Evolutionary conservation across 2,888 invertebrate genomes (phyloP).

Genomic region (Drosophila limbata): DNA sequence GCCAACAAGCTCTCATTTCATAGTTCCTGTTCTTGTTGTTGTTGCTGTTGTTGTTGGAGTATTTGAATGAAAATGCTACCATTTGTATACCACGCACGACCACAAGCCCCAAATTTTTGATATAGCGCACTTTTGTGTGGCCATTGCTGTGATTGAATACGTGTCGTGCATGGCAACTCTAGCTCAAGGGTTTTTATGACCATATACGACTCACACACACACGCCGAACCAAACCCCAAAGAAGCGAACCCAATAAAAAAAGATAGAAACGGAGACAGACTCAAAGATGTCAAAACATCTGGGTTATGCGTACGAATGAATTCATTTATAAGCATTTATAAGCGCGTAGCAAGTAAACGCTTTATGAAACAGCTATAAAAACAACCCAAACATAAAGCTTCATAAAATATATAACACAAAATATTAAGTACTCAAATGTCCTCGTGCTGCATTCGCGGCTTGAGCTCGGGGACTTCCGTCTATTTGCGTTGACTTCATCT

Average conservation of each 20-base stretch:
- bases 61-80: conserved; percentile 52
- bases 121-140: conserved; percentile 81
- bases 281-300: conserved; percentile 11
- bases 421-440: conserved; percentile 10
- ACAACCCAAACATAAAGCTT: conserved; percentile 19
- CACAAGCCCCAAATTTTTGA: conserved; percentile 66
- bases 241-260: conserved; percentile 7
- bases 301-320: conserved; percentile 50
- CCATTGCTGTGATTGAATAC: conserved; percentile 81
- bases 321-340: conserved; percentile 67
- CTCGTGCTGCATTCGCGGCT: conserved; percentile 19
- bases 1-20: conserved; percentile 30
- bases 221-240: not conserved
- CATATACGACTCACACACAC: conserved; percentile 12
- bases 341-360: conserved; percentile 61
- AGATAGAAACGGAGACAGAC: not conserved
- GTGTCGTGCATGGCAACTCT: conserved; percentile 60
- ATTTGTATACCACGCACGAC: conserved; percentile 76
- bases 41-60: conserved; percentile 15
- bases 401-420: conserved; percentile 5
- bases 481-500: conserved; percentile 15
- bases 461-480: conserved; percentile 3
- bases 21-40: conserved; percentile 6
- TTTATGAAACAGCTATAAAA: conserved; percentile 60
- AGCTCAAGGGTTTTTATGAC: conserved; percentile 74